A percentile compares a stretch with the other conserved stretches of the same genome.
Evolutionary conservation across 1,140 invertebrate species (phyloP).

Genomic region (Macrobrachium rosenbergii): DNA sequence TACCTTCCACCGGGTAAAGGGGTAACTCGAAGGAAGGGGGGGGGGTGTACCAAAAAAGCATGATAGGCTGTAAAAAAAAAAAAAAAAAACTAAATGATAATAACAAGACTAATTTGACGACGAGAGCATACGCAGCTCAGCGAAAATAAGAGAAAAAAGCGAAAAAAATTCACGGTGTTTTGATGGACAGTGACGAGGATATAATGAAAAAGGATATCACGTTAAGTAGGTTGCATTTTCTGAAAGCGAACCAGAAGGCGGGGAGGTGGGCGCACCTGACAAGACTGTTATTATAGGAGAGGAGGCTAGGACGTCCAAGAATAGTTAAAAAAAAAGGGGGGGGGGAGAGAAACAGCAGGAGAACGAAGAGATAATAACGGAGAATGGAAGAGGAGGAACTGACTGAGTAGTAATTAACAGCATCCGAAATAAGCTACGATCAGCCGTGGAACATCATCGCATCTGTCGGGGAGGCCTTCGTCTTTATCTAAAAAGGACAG

Average conservation of each 20-base stretch:
- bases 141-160: not conserved
- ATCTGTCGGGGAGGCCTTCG: too few relatives aligned
- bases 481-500: too few relatives aligned
- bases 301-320: too few relatives aligned
- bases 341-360: not conserved
- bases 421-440: too few relatives aligned
- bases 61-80: not conserved
- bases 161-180: not conserved
- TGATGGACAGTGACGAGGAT: not conserved
- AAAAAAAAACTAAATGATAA: not conserved
- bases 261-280: too few relatives aligned
- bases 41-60: too few relatives aligned
- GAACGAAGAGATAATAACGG: conserved; percentile 12
- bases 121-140: not conserved
- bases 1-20: too few relatives aligned
- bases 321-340: not conserved
- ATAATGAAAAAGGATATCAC: not conserved
- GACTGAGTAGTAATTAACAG: too few relatives aligned
- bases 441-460: too few relatives aligned
- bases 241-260: too few relatives aligned
- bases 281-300: too few relatives aligned
- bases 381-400: conserved; percentile 8
- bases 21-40: too few relatives aligned
- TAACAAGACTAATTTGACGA: not conserved
- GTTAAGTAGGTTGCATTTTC: not conserved